phyloP scores from a whole-genome alignment of 2,113 vertebrate genomes.

The Cavia porcellus region DNA sequence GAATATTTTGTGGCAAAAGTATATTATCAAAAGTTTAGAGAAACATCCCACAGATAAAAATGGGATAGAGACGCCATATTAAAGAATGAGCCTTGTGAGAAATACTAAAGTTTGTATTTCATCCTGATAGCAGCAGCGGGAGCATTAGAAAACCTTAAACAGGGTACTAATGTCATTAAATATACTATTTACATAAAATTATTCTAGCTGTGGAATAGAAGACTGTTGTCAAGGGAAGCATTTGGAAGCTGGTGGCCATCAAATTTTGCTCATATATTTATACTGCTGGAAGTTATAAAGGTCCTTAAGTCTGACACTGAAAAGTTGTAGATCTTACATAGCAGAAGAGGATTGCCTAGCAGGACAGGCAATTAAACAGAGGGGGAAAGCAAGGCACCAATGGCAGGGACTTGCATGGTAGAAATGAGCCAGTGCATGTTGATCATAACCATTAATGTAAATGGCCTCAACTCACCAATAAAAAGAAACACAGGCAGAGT shows the following conservation, averaged over 20 bases:
- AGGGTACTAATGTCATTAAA: not conserved
- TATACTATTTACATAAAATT: not conserved
- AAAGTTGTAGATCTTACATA: no score
- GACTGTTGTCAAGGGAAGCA: not conserved
- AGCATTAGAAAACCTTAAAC: not conserved
- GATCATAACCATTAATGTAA: no score
- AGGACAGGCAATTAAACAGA: no score
- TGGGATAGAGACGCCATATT: not conserved
- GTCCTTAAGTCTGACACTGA: not conserved
- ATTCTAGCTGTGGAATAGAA: not conserved
- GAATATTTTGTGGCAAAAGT: not conserved
- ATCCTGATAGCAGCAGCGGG: not conserved
- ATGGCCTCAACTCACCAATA: no score
- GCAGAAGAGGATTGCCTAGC: no score
- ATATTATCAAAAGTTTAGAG: not conserved
- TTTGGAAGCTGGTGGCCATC: not conserved
- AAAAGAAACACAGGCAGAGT: no score
- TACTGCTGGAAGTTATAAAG: not conserved
- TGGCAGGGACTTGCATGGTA: no score
- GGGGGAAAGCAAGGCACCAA: no score
- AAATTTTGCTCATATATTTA: not conserved
- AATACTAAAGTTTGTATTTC: slow-evolving; percentile 3
- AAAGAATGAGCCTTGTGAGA: not conserved
- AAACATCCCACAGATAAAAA: slow-evolving; percentile 1
- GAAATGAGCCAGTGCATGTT: no score